These are phyloP conservation scores for Lepidostoma basale DNA, from an alignment of 1,140 invertebrate genomes.

Conservation along the genomic window DNA sequence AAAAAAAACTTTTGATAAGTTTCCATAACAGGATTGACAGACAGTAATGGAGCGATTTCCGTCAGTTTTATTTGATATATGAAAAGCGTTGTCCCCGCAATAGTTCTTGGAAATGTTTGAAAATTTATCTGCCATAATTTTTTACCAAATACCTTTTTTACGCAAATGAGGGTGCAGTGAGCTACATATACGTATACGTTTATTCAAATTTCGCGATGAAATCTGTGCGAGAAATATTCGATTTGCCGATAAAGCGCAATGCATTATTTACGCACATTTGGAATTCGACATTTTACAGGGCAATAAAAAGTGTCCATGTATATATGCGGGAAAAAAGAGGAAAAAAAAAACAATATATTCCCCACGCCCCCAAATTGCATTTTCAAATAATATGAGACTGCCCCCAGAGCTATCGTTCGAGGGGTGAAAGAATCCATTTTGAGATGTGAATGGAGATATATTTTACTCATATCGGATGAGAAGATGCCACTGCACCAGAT, in stretches of 20 bases:
- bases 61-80: no score
- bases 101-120: no score
- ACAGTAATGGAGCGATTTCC: no score
- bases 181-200: neutral
- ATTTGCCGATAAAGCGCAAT: constrained; percentile 32
- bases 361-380: constrained; percentile 42
- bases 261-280: constrained; percentile 41
- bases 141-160: no score
- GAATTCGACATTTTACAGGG: constrained; percentile 44
- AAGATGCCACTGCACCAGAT: constrained; percentile 2
- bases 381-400: constrained; percentile 43
- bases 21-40: no score
- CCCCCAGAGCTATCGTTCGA: constrained; percentile 15
- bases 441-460: constrained; percentile 43
- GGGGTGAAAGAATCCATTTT: constrained; percentile 32
- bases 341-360: constrained; percentile 43
- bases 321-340: constrained; percentile 19
- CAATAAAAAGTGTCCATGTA: constrained; percentile 41
- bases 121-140: no score
- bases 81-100: no score
- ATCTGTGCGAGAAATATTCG: constrained; percentile 9
- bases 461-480: constrained; percentile 17
- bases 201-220: constrained; percentile 6
- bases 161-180: no score
- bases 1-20: no score